phyloP scores from a whole-genome alignment of 2,113 vertebrate species.

The Probosciger aterrimus region DNA sequence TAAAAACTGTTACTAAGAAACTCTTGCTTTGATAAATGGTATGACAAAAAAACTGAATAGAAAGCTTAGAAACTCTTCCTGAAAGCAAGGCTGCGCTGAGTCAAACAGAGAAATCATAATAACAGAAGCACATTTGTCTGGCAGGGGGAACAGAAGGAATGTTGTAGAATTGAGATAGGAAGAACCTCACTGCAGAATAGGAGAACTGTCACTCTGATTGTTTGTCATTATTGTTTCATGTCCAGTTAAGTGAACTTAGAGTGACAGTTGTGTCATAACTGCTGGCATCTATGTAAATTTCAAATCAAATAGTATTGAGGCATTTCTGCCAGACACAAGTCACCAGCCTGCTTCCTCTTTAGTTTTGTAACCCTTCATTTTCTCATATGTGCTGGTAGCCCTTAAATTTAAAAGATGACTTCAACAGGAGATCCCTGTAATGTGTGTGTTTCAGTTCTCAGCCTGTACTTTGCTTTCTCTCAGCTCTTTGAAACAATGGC shows the following conservation, averaged over 20 bases:
- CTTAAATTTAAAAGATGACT: conserved; percentile 10
- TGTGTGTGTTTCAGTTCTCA: background rate
- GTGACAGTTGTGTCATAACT: conserved; percentile 44
- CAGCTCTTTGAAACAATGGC: background rate
- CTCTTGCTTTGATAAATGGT: conserved; percentile 30
- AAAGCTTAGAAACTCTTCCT: conserved; percentile 62
- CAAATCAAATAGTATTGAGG: conserved; percentile 11
- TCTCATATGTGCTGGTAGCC: background rate
- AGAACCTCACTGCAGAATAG: conserved; percentile 49
- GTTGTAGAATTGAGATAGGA: conserved; percentile 52
- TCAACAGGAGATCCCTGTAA: background rate
- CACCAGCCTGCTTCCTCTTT: conserved; percentile 6
- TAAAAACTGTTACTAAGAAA: conserved; percentile 57
- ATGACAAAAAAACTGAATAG: conserved; percentile 25
- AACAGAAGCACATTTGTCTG: conserved; percentile 64
- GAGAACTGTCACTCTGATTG: conserved; percentile 48
- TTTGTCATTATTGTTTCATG: conserved; percentile 55
- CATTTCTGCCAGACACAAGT: conserved; percentile 37
- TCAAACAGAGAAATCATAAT: conserved; percentile 64
- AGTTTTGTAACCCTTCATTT: conserved; percentile 44
- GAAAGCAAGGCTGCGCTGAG: conserved; percentile 44
- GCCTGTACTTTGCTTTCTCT: background rate
- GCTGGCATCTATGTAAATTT: conserved; percentile 55
- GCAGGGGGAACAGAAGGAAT: conserved; percentile 49
- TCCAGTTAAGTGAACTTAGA: conserved; percentile 58